Evolutionary conservation across 64 coral and sea anemone species (phyloP).

Genomic region (Montipora capricornis): DNA sequence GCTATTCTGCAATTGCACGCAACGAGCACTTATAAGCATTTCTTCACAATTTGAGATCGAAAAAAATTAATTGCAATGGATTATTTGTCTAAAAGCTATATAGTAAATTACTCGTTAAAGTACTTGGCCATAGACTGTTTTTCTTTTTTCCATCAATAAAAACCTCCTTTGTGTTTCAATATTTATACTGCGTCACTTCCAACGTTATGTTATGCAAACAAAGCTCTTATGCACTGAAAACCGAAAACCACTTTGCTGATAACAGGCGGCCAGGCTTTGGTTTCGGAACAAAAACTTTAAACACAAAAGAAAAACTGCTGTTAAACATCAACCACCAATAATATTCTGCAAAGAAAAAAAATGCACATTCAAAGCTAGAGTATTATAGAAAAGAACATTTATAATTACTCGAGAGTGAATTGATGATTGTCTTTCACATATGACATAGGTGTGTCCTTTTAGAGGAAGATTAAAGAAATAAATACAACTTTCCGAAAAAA

Average conservation of each 20-base stretch:
- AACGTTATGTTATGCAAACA: constrained; percentile 26
- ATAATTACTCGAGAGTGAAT: not conserved
- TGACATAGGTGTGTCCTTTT: not conserved
- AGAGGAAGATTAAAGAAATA: not conserved
- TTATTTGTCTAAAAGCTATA: not conserved
- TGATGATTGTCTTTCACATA: not conserved
- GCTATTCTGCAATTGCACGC: not conserved
- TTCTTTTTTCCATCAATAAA: constrained; percentile 2
- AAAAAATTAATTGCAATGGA: not conserved
- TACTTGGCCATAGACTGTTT: not conserved
- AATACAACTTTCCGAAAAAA: not conserved
- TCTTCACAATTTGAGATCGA: not conserved
- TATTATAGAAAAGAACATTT: not conserved
- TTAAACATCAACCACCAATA: not conserved
- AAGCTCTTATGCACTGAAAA: not conserved
- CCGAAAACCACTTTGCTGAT: not conserved
- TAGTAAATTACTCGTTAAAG: constrained; percentile 42
- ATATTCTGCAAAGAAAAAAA: not conserved
- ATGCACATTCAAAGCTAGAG: not conserved
- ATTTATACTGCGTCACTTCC: constrained; percentile 10
- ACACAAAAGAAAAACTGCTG: not conserved
- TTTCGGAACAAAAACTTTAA: not conserved
- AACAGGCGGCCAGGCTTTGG: not conserved
- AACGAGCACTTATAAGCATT: not conserved
- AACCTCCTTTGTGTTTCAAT: not conserved